Conservation (phyloP, 2,797 vertebrate genomes). For the Cynodonichthys magdalenae region DNA sequence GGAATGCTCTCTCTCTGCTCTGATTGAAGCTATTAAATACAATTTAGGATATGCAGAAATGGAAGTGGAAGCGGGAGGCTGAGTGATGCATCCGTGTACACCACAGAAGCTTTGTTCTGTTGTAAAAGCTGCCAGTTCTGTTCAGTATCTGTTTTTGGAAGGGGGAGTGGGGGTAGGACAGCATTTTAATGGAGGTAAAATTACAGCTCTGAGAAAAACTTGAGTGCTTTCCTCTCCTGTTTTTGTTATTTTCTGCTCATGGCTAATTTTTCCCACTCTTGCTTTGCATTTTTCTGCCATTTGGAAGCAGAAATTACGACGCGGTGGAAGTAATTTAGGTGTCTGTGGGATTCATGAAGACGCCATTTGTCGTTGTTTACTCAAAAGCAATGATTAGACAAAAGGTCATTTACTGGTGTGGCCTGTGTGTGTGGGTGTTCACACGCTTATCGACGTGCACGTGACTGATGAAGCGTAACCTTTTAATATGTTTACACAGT, state of each 20-base stretch:
- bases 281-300: slow-evolving; percentile 42
- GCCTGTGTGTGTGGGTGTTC: not conserved
- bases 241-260: slow-evolving; percentile 30
- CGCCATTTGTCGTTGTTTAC: slow-evolving; percentile 51
- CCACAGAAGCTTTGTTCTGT: slow-evolving; percentile 49
- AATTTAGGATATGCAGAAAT: slow-evolving; percentile 59
- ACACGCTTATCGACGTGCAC: slow-evolving; percentile 26
- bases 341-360: slow-evolving; percentile 55
- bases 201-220: slow-evolving; percentile 53
- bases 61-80: slow-evolving; percentile 42
- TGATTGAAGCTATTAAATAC: slow-evolving; percentile 72
- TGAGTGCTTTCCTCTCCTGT: slow-evolving; percentile 39
- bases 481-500: slow-evolving; percentile 69
- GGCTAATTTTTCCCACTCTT: slow-evolving; percentile 31
- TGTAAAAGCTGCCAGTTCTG: slow-evolving; percentile 40
- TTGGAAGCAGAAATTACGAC: slow-evolving; percentile 42
- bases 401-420: slow-evolving; percentile 55
- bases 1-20: slow-evolving; percentile 40
- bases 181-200: slow-evolving; percentile 60
- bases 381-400: slow-evolving; percentile 61
- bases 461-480: slow-evolving; percentile 58
- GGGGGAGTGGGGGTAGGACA: slow-evolving; percentile 11
- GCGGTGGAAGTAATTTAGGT: slow-evolving; percentile 49
- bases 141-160: slow-evolving; percentile 37
- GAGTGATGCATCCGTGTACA: slow-evolving; percentile 51